Evolutionary conservation across 2,113 vertebrate genomes (phyloP), one percentile per base, ranked within the genome.

Genomic region (Donacobius atricapilla): DNA sequence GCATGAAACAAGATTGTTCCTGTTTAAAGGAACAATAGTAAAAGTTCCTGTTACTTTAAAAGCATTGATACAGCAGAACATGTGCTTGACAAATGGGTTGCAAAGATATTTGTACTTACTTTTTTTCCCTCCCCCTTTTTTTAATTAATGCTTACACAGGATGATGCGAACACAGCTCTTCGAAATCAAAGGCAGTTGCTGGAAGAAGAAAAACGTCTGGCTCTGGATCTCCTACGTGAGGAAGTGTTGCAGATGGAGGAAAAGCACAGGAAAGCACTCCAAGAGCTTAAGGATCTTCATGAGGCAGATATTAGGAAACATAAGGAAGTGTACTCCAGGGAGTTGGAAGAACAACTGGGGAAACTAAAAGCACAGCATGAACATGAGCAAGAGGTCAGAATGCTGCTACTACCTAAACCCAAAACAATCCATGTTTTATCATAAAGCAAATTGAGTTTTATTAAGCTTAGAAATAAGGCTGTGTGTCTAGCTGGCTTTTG

Each of bases 211-310:
- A 98, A 98, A 81, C 78, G 53, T 61, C 81, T 92, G 48, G 97
- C 98, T 14, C 82, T 99, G 75, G 98, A 98, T 93, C 61, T 89
- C 7, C 96, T 98, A 15, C 97, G 93, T 40, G 96, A 97, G 19
- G 97, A 99, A 95, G 98, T 98, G 37, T 57, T 98, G 51, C 92
- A 93, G 22, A 93, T 98, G 56, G 98, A 99, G 80, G 94, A 97
- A 31, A 98, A 98, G 65, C 98, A 98, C 70, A 93, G 96, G 39
- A 65, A 83, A n/a, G 96, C 98, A 58, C 93, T 99, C 14, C 93
- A 98, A 79, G 98, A 98, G 57, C 96, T 98, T 50, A 93, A 97
- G 3, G 89, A 97, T 3, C 68, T 97, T 40, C 98, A 94, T 42
- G 30, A 83, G 9, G 53, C 89, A 42, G 98, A 99, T 87, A 96